phyloP scores from a whole-genome alignment of 2,797 vertebrate species.

The Poecilia velifera region DNA sequence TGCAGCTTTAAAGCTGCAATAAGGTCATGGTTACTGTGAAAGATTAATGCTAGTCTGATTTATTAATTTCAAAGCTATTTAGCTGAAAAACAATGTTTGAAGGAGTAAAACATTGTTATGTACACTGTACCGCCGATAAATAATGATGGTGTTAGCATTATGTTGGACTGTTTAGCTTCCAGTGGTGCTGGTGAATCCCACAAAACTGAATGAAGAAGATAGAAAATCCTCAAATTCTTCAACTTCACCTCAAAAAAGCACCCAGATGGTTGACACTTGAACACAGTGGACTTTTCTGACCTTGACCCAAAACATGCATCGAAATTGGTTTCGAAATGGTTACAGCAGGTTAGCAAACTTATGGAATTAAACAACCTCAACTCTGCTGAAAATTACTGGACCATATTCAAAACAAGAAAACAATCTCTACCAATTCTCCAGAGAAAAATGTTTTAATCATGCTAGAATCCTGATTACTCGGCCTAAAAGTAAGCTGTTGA shows the following conservation, averaged over 20 bases:
- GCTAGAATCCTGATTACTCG: neutral
- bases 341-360: neutral
- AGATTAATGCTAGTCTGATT: neutral
- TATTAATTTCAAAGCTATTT: neutral
- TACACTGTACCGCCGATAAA: neutral
- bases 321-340: neutral
- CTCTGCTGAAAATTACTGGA: neutral
- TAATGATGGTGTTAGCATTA: neutral
- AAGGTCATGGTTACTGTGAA: neutral
- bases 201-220: neutral
- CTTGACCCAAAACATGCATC: neutral
- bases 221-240: neutral
- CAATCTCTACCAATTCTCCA: neutral
- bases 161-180: neutral
- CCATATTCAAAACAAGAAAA: neutral
- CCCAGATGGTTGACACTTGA: neutral
- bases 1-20: neutral
- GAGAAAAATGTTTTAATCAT: neutral
- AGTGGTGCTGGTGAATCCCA: neutral
- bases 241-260: neutral
- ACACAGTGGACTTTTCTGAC: neutral
- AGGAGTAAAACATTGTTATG: neutral
- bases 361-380: neutral
- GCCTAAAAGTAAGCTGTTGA: neutral
- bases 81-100: neutral